phyloP scores from a whole-genome alignment of 2,113 vertebrate genomes.

The Zosterops pallidus region DNA sequence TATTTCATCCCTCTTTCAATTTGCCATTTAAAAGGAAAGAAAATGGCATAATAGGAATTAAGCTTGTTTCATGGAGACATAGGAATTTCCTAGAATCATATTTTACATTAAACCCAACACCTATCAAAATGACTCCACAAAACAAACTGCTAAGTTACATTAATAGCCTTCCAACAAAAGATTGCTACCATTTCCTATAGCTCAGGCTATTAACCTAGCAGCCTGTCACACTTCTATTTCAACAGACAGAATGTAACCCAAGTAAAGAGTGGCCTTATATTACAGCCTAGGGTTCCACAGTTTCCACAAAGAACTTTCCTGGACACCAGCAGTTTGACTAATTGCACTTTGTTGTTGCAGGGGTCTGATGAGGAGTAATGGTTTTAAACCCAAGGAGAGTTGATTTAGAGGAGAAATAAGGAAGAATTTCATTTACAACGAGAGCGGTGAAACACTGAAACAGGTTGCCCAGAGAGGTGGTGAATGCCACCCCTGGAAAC shows the following conservation, averaged over 20 bases:
- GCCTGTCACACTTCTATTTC: neutral
- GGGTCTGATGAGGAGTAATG: neutral
- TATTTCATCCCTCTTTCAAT: conserved; percentile 25
- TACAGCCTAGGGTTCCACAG: neutral
- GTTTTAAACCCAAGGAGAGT: neutral
- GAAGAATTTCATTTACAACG: neutral
- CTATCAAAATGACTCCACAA: neutral
- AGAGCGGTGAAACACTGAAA: neutral
- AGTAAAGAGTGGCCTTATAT: neutral
- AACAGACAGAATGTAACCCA: neutral
- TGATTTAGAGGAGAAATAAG: neutral
- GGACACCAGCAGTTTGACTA: neutral
- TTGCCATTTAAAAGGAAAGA: neutral
- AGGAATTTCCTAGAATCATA: neutral
- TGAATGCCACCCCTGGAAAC: neutral
- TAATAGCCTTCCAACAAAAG: neutral
- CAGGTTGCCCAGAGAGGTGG: neutral
- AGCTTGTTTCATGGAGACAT: neutral
- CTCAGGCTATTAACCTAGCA: neutral
- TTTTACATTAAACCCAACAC: neutral
- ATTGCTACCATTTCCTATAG: neutral
- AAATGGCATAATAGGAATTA: neutral
- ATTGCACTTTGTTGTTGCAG: neutral
- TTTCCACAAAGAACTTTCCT: neutral
- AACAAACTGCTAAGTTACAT: neutral